Evolutionary conservation across 1,140 invertebrate species (phyloP).

Genomic region (Zaprionus ornatus): DNA sequence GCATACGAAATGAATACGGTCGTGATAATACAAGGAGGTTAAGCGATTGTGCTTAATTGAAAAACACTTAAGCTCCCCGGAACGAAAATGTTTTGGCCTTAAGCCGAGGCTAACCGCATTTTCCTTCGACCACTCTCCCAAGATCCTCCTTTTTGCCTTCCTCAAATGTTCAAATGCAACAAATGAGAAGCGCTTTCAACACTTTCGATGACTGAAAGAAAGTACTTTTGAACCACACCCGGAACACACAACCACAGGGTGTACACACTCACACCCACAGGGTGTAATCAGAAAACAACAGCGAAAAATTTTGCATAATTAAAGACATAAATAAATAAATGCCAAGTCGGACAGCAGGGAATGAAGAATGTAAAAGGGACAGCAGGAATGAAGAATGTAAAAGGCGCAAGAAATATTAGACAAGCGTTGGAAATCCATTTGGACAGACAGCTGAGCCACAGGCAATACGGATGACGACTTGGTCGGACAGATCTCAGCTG

Average conservation of each 20-base stretch:
- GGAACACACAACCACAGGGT: constrained; percentile 3
- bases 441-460: constrained; percentile 40
- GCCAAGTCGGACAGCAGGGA: constrained; percentile 22
- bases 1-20: constrained; percentile 63
- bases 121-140: constrained; percentile 1
- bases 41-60: constrained; percentile 63
- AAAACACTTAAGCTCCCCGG: constrained; percentile 70
- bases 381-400: background rate
- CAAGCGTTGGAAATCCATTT: constrained; percentile 27
- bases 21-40: constrained; percentile 17
- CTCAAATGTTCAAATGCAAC: background rate
- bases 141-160: background rate
- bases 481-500: constrained; percentile 21
- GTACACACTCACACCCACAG: constrained; percentile 22
- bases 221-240: constrained; percentile 14
- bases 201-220: constrained; percentile 26
- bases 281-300: constrained; percentile 39
- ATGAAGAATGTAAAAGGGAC: background rate
- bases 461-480: constrained; percentile 59
- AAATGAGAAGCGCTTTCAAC: constrained; percentile 50
- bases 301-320: constrained; percentile 73
- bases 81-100: constrained; percentile 34
- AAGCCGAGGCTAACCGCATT: constrained; percentile 58
- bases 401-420: constrained; percentile 21
- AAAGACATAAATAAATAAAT: constrained; percentile 54